Conservation (phyloP, 2,797 vertebrate species). For the Rhincodon typus region DNA sequence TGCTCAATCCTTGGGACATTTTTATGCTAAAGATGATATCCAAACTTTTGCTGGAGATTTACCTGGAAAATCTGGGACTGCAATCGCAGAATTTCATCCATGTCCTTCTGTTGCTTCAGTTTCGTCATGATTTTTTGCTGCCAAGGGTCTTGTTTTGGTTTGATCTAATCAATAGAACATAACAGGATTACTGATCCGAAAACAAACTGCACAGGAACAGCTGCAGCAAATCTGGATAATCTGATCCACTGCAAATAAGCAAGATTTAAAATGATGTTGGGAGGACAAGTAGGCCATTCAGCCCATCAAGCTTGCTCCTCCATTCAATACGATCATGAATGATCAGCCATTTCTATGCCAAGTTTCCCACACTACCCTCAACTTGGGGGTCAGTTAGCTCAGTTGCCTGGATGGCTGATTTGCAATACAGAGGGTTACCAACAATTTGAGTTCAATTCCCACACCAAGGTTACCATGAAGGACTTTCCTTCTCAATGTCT, state of each 20-base stretch:
- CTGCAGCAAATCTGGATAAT: not conserved
- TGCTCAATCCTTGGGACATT: not conserved
- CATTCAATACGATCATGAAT: no score
- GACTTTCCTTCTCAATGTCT: no score
- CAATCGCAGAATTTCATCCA: constrained; percentile 57
- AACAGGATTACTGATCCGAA: not conserved
- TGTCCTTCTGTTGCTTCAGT: constrained; percentile 54
- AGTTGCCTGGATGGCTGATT: no score
- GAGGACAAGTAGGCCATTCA: no score
- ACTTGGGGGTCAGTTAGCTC: no score
- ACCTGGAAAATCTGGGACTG: constrained; percentile 61
- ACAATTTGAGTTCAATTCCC: no score
- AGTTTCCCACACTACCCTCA: no score
- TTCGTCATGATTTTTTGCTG: constrained; percentile 63
- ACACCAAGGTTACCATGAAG: no score
- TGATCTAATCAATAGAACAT: constrained; percentile 50
- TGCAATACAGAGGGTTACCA: no score
- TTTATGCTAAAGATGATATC: not conserved
- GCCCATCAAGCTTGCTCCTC: no score
- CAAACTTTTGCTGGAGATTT: constrained; percentile 35
- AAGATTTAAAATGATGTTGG: not conserved
- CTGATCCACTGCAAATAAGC: not conserved
- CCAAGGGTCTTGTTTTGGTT: constrained; percentile 64
- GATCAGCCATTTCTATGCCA: no score
- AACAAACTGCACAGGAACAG: not conserved